A percentile compares a stretch with the other conserved stretches of the same genome.
These are phyloP conservation scores for Acleris sparsana DNA, from an alignment of 2,888 invertebrate genomes.

Conservation along the genomic window DNA sequence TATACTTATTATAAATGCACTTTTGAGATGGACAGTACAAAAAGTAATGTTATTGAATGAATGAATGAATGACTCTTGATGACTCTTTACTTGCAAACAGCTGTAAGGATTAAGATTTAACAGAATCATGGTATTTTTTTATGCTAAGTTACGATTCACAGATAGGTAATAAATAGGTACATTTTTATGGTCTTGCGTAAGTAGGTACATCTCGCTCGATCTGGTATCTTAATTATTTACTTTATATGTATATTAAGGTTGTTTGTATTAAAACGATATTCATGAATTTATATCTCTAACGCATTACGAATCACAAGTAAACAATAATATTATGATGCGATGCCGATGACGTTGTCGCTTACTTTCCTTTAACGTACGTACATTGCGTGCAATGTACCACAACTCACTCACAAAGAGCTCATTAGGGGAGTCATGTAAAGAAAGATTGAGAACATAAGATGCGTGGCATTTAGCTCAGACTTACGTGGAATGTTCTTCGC, in stretches of 20 bases:
- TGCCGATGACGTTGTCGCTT: slow-evolving; percentile 12
- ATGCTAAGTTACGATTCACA: too few relatives aligned
- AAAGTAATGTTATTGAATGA: slow-evolving; percentile 6
- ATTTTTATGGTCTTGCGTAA: too few relatives aligned
- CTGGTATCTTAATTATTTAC: too few relatives aligned
- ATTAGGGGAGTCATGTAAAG: not conserved
- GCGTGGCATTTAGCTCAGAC: slow-evolving; percentile 44
- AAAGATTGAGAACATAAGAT: not conserved
- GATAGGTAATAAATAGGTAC: too few relatives aligned
- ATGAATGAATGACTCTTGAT: slow-evolving; percentile 4
- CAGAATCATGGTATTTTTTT: too few relatives aligned
- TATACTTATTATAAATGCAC: too few relatives aligned
- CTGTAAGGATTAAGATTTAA: too few relatives aligned
- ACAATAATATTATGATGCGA: slow-evolving; percentile 26
- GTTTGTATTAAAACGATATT: too few relatives aligned
- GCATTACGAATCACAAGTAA: slow-evolving; percentile 8
- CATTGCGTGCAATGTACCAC: slow-evolving; percentile 15
- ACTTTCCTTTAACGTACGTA: slow-evolving; percentile 15
- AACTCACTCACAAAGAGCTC: not conserved
- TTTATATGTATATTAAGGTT: too few relatives aligned
- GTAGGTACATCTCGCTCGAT: too few relatives aligned
- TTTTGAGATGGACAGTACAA: not conserved
- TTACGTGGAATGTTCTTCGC: slow-evolving; percentile 78
- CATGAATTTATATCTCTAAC: too few relatives aligned
- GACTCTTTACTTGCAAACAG: too few relatives aligned